Percentiles rank a stretch among this genome's conserved stretches.
Conservation (phyloP, 2,888 invertebrate genomes). For the Schrankia costaestrigalis region DNA sequence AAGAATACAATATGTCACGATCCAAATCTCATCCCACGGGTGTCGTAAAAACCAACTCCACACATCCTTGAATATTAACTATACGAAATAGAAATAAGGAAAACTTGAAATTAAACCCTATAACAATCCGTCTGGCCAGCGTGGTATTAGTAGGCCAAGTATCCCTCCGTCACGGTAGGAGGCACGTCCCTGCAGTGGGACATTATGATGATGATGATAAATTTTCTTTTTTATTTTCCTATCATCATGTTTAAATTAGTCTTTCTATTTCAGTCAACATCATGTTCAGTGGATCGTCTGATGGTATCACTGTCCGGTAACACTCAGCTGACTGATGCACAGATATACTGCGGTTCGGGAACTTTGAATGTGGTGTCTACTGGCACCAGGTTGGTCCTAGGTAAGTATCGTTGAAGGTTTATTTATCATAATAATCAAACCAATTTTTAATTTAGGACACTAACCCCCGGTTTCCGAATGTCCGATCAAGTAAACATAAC, state of each 20-base stretch:
- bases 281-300: conserved; percentile 7
- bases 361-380: conserved; percentile 14
- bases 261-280: not conserved
- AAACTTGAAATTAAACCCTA: no score
- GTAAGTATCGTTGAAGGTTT: conserved; percentile 1
- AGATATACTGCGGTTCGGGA: conserved; percentile 15
- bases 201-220: not conserved
- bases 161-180: no score
- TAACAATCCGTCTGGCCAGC: no score
- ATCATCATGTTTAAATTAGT: not conserved
- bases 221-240: not conserved
- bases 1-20: no score
- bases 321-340: conserved; percentile 7
- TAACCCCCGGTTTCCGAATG: not conserved
- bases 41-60: no score
- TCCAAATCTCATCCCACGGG: no score
- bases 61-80: no score
- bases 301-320: conserved; percentile 18
- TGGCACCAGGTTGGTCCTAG: conserved; percentile 1
- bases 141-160: no score
- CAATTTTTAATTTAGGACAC: not conserved
- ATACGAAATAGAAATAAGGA: no score
- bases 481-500: no score
- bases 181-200: no score
- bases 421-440: not conserved